Percentiles rank a stretch among this genome's conserved stretches.
Evolutionary conservation across 2,888 invertebrate genomes (phyloP).

Genomic region (Pantelozetes paolii): DNA sequence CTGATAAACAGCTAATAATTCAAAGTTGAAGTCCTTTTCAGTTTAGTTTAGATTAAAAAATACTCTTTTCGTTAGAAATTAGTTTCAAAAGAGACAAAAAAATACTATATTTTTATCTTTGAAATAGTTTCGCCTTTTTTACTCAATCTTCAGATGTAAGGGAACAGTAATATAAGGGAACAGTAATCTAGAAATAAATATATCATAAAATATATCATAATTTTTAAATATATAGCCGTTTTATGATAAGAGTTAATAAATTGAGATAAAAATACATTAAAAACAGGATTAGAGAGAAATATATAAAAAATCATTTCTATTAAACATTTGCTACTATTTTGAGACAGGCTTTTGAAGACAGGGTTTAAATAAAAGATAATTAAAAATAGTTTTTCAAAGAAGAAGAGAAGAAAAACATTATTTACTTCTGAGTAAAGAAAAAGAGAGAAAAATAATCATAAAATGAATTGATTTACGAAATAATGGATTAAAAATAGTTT

Average conservation of each 20-base stretch:
- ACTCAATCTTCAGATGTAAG: background rate
- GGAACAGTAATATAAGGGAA: background rate
- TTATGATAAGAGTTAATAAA: constrained; percentile 31
- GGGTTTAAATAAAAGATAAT: background rate
- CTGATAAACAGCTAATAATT: constrained; percentile 31
- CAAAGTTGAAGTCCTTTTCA: constrained; percentile 11
- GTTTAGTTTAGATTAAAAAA: background rate
- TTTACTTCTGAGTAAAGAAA: background rate
- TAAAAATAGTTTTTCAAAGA: background rate
- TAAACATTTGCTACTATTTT: constrained; percentile 25
- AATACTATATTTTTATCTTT: constrained; percentile 4
- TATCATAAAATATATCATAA: constrained; percentile 9
- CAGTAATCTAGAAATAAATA: constrained; percentile 6
- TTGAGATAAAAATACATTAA: constrained; percentile 26
- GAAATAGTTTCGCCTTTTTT: background rate
- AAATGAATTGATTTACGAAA: background rate
- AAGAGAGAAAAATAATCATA: background rate
- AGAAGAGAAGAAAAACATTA: background rate
- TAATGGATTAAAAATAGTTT: background rate
- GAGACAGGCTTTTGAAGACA: background rate
- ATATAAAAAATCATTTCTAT: background rate
- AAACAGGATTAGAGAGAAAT: constrained; percentile 16
- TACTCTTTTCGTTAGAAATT: background rate
- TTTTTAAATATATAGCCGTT: constrained; percentile 18
- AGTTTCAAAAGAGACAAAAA: background rate